Conservation (phyloP, 1,140 invertebrate genomes). For the Gryon sp. region DNA sequence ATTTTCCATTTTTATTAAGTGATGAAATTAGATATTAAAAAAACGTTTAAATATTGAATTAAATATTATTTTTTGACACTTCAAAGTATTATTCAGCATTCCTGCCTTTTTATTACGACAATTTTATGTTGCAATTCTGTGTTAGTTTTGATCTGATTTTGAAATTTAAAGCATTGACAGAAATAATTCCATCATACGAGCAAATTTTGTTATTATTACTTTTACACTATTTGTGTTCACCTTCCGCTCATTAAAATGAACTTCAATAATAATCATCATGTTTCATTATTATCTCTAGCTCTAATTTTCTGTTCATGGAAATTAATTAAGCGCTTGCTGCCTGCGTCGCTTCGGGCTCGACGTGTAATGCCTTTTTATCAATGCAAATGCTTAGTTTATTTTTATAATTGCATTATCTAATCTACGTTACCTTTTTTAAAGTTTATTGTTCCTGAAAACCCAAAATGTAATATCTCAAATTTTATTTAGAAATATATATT, state of each 20-base stretch:
- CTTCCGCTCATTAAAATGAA: slow-evolving; percentile 24
- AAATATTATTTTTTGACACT: no score
- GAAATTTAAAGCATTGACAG: background rate
- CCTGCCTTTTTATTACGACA: no score
- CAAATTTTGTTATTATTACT: slow-evolving; percentile 15
- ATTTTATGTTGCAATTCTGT: no score
- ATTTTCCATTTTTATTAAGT: no score
- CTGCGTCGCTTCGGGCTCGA: background rate
- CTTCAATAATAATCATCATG: slow-evolving; percentile 35
- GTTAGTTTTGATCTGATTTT: no score
- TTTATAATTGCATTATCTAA: slow-evolving; percentile 22
- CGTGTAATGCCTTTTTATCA: slow-evolving; percentile 24
- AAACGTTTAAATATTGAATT: no score
- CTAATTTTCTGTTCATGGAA: slow-evolving; percentile 33
- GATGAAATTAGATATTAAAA: no score
- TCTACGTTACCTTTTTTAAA: no score
- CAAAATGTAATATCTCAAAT: no score
- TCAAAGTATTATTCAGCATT: no score
- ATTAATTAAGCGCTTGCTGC: slow-evolving; percentile 20
- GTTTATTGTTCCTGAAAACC: no score
- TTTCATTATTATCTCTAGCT: slow-evolving; percentile 40
- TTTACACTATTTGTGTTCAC: slow-evolving; percentile 13
- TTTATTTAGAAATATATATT: no score
- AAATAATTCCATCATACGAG: slow-evolving; percentile 12
- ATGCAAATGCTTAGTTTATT: background rate